These are phyloP conservation scores for Nemotelus nigrinus DNA, from an alignment of 2,888 invertebrate species.

Conservation along the genomic window DNA sequence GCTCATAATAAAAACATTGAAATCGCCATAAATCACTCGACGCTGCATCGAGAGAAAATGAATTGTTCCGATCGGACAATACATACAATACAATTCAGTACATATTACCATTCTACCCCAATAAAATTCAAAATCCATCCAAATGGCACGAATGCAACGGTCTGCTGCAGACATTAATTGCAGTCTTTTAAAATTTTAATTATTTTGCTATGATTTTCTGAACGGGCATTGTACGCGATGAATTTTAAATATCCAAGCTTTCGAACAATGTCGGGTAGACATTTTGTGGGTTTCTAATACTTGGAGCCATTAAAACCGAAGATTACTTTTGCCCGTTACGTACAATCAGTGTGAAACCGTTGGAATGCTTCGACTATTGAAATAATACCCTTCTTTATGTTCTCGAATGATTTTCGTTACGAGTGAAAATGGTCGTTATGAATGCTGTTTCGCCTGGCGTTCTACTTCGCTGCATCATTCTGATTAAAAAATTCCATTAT, in stretches of 20 bases:
- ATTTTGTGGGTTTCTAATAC: neutral
- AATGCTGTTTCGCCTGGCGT: neutral
- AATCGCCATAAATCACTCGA: too few relatives aligned
- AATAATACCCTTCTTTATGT: neutral
- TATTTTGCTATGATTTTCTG: neutral
- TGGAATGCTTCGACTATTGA: neutral
- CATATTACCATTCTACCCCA: too few relatives aligned
- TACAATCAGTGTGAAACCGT: neutral
- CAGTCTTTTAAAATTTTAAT: neutral
- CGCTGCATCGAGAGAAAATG: too few relatives aligned
- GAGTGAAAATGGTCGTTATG: neutral
- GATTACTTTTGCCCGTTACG: neutral
- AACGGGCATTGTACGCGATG: neutral
- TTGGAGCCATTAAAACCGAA: neutral
- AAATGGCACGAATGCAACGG: neutral
- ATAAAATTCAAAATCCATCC: too few relatives aligned
- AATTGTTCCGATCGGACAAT: too few relatives aligned
- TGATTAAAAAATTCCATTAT: constrained; percentile 1
- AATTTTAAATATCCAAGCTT: neutral
- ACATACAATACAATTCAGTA: too few relatives aligned
- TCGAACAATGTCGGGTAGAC: neutral
- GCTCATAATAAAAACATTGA: too few relatives aligned
- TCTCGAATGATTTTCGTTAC: neutral
- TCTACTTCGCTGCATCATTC: neutral
- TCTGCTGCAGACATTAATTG: neutral